These are phyloP conservation scores for Fopius arisanus DNA, from an alignment of 1,140 invertebrate species.

Conservation along the genomic window DNA sequence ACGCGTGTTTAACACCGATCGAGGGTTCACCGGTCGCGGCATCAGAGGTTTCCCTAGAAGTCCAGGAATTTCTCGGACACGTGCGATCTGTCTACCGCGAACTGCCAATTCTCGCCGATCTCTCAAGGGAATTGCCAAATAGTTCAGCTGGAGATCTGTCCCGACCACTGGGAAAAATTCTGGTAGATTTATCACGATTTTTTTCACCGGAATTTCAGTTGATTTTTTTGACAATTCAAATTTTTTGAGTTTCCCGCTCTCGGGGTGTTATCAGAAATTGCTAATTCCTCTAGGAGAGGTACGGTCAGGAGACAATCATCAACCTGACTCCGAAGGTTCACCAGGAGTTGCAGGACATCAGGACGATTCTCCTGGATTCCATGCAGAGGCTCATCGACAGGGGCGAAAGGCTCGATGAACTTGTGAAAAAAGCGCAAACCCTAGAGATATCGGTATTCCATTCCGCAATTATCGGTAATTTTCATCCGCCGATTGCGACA, in stretches of 20 bases:
- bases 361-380: slow-evolving; percentile 44
- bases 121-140: slow-evolving; percentile 43
- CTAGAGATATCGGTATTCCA: slow-evolving; percentile 48
- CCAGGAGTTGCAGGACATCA: slow-evolving; percentile 43
- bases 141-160: slow-evolving; percentile 41
- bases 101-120: slow-evolving; percentile 47
- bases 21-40: slow-evolving; percentile 33
- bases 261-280: background rate
- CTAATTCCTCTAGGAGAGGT: background rate
- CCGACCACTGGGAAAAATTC: slow-evolving; percentile 43
- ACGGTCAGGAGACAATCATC: slow-evolving; percentile 42
- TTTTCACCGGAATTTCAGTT: no score
- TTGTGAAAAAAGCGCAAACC: slow-evolving; percentile 47
- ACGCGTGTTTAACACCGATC: slow-evolving; percentile 45
- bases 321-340: slow-evolving; percentile 23
- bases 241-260: no score
- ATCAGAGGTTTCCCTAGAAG: slow-evolving; percentile 32
- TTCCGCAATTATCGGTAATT: background rate
- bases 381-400: slow-evolving; percentile 50
- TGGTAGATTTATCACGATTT: slow-evolving; percentile 35
- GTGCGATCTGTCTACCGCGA: slow-evolving; percentile 47
- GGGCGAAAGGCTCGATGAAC: slow-evolving; percentile 50
- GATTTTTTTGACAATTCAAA: no score
- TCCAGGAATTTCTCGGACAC: slow-evolving; percentile 45
- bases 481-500: background rate